A percentile compares a stretch with the other conserved stretches of the same genome.
phyloP scores from a whole-genome alignment of 2,888 invertebrate genomes.

The Plemyria rubiginata region DNA sequence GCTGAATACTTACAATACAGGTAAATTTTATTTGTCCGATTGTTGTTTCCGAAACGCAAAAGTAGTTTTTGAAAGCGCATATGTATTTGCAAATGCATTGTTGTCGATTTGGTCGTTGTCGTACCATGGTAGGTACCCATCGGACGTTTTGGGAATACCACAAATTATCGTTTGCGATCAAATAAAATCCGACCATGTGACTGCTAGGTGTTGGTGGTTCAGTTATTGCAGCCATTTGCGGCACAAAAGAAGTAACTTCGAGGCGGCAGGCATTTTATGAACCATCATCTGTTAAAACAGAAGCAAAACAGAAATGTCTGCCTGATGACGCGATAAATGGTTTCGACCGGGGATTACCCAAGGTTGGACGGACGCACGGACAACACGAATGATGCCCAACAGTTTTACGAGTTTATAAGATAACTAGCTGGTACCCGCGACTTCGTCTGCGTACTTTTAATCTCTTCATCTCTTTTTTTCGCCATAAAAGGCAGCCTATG shows the following conservation, averaged over 20 bases:
- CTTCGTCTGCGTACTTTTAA: too few relatives aligned
- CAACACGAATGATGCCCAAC: conserved; percentile 19
- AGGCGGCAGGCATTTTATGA: background rate
- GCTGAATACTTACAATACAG: background rate
- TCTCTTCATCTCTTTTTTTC: too few relatives aligned
- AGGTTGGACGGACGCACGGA: conserved; percentile 25
- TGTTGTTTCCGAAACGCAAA: background rate
- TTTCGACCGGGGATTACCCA: conserved; percentile 31
- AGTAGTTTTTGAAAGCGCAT: background rate
- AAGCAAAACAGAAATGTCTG: conserved; percentile 18
- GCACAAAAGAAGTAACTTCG: background rate
- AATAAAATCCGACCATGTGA: too few relatives aligned
- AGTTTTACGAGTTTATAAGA: conserved; percentile 20
- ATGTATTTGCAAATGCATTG: background rate
- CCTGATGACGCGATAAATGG: conserved; percentile 24
- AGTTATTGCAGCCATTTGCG: background rate
- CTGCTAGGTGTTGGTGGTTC: too few relatives aligned
- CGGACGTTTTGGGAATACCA: background rate
- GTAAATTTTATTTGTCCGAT: background rate
- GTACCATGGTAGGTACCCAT: background rate
- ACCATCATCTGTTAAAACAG: background rate
- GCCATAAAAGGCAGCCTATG: too few relatives aligned
- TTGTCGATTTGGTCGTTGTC: background rate
- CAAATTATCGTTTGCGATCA: background rate
- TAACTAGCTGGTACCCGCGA: too few relatives aligned